Conservation (phyloP, 2,888 invertebrate species). For the Mesodorylaimus sp. region DNA sequence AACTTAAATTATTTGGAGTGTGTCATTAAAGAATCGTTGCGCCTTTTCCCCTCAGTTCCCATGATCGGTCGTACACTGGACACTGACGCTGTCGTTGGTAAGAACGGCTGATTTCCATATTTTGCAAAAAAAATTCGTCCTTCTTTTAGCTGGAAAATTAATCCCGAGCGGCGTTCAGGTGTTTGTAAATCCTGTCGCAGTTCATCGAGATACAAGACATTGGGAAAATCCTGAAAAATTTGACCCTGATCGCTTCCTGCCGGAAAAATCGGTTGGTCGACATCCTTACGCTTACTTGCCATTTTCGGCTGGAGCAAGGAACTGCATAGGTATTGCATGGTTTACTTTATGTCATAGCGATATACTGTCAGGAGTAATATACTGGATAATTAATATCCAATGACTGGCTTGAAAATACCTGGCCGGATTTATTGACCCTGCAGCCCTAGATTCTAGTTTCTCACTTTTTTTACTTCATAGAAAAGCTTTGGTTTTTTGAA, state of each 20-base stretch:
- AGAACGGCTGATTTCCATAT: too few relatives aligned
- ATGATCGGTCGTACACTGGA: slow-evolving; percentile 31
- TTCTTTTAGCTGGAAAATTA: slow-evolving; percentile 17
- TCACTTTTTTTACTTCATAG: too few relatives aligned
- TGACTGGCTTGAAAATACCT: too few relatives aligned
- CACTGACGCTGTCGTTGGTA: slow-evolving; percentile 30
- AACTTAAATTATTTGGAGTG: slow-evolving; percentile 36
- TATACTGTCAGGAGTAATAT: too few relatives aligned
- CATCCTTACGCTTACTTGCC: slow-evolving; percentile 36
- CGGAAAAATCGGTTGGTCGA: slow-evolving; percentile 27
- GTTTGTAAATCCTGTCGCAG: slow-evolving; percentile 18
- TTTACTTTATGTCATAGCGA: too few relatives aligned
- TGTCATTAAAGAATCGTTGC: slow-evolving; percentile 36
- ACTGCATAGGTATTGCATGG: slow-evolving; percentile 39
- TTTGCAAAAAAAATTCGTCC: not conserved
- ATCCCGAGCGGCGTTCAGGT: slow-evolving; percentile 29
- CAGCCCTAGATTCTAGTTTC: too few relatives aligned
- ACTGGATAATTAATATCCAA: too few relatives aligned
- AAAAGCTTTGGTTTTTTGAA: too few relatives aligned
- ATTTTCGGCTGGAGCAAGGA: slow-evolving; percentile 36
- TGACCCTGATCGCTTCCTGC: slow-evolving; percentile 34
- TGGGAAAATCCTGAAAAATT: slow-evolving; percentile 35
- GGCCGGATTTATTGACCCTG: too few relatives aligned
- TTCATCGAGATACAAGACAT: slow-evolving; percentile 31
- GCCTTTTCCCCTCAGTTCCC: slow-evolving; percentile 37